phyloP scores from a whole-genome alignment of 1,140 invertebrate genomes.

The Bombus fervidus region DNA sequence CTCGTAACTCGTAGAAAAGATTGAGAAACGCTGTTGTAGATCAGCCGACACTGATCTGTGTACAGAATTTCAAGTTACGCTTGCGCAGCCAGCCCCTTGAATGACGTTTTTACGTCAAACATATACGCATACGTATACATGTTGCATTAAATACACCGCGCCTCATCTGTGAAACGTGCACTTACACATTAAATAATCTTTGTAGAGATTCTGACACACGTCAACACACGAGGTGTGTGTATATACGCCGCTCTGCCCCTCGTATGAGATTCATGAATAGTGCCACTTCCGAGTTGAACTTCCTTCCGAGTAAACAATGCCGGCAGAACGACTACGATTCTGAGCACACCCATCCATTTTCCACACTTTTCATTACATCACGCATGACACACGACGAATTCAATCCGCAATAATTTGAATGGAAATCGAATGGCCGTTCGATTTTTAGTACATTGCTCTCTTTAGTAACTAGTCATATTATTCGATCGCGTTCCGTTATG shows the following conservation, averaged over 20 bases:
- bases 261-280: constrained; percentile 71
- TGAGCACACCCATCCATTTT: constrained; percentile 69
- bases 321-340: constrained; percentile 50
- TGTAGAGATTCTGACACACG: constrained; percentile 22
- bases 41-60: constrained; percentile 5
- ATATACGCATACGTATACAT: not conserved
- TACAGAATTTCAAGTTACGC: constrained; percentile 44
- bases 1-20: not conserved
- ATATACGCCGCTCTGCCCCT: constrained; percentile 45
- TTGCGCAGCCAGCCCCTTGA: constrained; percentile 44
- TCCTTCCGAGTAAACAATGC: constrained; percentile 78
- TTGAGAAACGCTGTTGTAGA: constrained; percentile 37
- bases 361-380: constrained; percentile 70
- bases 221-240: constrained; percentile 49
- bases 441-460: constrained; percentile 3
- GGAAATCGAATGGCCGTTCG: not conserved
- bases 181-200: not conserved
- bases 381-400: constrained; percentile 32
- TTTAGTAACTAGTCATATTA: too few relatives aligned
- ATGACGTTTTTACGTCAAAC: constrained; percentile 44
- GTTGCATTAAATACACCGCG: constrained; percentile 2
- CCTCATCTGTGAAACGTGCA: not conserved
- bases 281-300: constrained; percentile 79
- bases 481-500: too few relatives aligned
- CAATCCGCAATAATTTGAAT: constrained; percentile 33